phyloP scores from a whole-genome alignment of 37 sponge, comb jelly and placozoan species.

The Mnemiopsis leidyi region DNA sequence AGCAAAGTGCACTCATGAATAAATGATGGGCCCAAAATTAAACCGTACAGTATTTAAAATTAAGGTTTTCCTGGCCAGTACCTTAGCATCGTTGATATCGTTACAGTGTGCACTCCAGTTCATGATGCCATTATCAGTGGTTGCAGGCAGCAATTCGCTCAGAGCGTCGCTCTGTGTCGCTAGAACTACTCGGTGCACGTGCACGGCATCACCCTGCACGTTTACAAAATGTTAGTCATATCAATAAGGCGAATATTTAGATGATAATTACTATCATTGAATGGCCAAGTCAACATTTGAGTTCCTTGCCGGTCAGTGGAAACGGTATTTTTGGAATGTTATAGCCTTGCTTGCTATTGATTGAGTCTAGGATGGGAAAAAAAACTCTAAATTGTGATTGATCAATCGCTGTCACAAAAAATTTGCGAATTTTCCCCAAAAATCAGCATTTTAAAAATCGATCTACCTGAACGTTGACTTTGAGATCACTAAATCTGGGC shows the following conservation, averaged over 20 bases:
- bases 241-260: neutral
- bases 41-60: neutral
- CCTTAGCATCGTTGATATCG: constrained; percentile 65
- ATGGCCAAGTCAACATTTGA: too few relatives aligned
- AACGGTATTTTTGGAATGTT: neutral
- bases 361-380: too few relatives aligned
- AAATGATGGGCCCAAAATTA: neutral
- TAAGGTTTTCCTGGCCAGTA: neutral
- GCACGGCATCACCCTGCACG: constrained; percentile 59
- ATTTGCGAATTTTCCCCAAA: too few relatives aligned
- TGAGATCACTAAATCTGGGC: constrained; percentile 50
- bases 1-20: too few relatives aligned
- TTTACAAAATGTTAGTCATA: neutral
- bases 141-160: constrained; percentile 23
- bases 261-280: too few relatives aligned
- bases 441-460: neutral
- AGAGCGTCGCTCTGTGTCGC: constrained; percentile 55
- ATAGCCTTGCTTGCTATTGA: too few relatives aligned
- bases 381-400: too few relatives aligned
- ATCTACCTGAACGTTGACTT: constrained; percentile 51
- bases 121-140: constrained; percentile 20
- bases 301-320: too few relatives aligned
- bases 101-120: constrained; percentile 65
- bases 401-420: too few relatives aligned
- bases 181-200: constrained; percentile 63